Evolutionary conservation across 1,140 invertebrate species (phyloP).

Genomic region (Diabrotica virgifera): DNA sequence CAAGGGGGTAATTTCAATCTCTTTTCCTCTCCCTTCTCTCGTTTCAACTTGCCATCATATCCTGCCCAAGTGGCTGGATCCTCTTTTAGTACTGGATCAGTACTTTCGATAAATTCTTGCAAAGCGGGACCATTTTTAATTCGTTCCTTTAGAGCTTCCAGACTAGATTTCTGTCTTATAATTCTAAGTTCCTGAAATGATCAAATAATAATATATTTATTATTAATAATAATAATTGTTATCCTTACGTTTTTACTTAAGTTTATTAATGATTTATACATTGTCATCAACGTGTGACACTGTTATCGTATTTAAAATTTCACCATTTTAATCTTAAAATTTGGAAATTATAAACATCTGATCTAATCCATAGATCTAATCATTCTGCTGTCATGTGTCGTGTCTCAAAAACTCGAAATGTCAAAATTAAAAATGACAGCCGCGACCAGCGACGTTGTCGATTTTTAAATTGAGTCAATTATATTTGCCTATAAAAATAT

Average conservation of each 20-base stretch:
- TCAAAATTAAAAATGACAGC: no score
- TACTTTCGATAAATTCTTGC: slow-evolving; percentile 59
- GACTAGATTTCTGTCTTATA: slow-evolving; percentile 35
- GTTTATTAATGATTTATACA: not conserved
- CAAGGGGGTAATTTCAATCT: slow-evolving; percentile 90
- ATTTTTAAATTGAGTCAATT: no score
- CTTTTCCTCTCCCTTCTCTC: slow-evolving; percentile 76
- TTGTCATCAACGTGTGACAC: not conserved
- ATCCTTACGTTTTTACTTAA: not conserved
- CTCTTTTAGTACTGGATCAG: slow-evolving; percentile 53
- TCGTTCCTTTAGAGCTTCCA: slow-evolving; percentile 53
- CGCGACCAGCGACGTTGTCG: no score
- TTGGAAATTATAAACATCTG: no score
- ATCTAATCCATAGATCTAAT: no score
- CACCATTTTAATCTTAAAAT: no score
- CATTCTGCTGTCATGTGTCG: no score
- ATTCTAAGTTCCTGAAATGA: not conserved
- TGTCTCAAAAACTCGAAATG: no score
- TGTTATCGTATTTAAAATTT: no score
- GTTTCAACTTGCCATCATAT: slow-evolving; percentile 80
- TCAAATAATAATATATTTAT: not conserved
- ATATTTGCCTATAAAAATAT: no score
- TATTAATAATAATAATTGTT: not conserved
- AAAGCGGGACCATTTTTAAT: slow-evolving; percentile 61
- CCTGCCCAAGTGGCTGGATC: slow-evolving; percentile 57